Evolutionary conservation across 2,888 invertebrate genomes (phyloP), one percentile per base, ranked within the genome.

Genomic region (Thera britannica): DNA sequence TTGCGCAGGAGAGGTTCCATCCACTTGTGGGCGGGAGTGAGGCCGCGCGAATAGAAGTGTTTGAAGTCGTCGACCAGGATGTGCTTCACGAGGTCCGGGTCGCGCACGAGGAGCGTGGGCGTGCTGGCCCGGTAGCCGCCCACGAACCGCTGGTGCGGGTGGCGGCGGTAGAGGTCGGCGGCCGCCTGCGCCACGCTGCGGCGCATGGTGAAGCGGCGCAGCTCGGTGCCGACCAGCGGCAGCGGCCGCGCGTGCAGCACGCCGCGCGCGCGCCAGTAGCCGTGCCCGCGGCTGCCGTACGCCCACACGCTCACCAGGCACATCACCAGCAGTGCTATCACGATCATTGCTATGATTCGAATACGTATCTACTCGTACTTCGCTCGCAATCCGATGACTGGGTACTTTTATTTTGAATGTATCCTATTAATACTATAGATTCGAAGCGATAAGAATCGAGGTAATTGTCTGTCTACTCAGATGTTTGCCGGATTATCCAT

Each of bases 1-100:
- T 88, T 90, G 1, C 81, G 80, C 66, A 87, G 57, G 67, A 90
- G 73, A 1, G 88, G 87, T 59, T 90, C 88, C 4, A 88, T 78
- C 3, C 38, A 60, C 54, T 54, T 60, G 78, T 72, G 66, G 11
- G 66, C 34, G 48, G 62, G 70, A 8, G 23, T 79, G 0, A 89
- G 64, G 0, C 90, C 89, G 2, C 90, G 85, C 2, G 83, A 76
- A 65, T 85, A 82, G 67, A 90, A 90, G 62, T 82, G 70, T 0
- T 73, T 35, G 58, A 90, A 90, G 70, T 90, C 90, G 0, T 83
- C 83, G 2, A 79, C 75, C 7, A 89, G 73, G 58, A 90, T 79
- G 8, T 76, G 82, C 56, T 86, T 86, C 2, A 84, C 77, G 2
- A 89, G 78, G 3, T 83, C 84, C 0, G 88, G 89, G 62, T 90